Conservation (phyloP, 2,888 invertebrate genomes). For the Mythimna pallens region DNA sequence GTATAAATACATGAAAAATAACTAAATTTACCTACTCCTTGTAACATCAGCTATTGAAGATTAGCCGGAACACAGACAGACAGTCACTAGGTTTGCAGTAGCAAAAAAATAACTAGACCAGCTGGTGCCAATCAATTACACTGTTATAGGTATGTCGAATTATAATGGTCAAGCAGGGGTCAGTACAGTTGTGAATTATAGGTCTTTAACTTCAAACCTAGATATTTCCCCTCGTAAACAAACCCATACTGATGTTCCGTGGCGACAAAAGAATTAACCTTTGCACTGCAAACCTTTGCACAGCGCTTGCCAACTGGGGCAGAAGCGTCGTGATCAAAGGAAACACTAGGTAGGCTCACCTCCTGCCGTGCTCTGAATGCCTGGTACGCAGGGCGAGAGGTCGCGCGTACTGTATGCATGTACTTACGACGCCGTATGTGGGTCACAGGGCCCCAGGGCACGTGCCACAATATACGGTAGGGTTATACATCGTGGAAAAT, state of each 20-base stretch:
- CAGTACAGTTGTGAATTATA: conserved; percentile 10
- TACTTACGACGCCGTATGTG: conserved; percentile 63
- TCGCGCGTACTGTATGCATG: conserved; percentile 56
- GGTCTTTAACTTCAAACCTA: conserved; percentile 17
- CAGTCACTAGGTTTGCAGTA: too few species aligned
- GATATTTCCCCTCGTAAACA: conserved; percentile 13
- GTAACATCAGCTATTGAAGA: too few species aligned
- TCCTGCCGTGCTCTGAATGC: conserved; percentile 77
- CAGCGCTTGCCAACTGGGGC: conserved; percentile 78
- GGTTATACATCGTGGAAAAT: conserved; percentile 54
- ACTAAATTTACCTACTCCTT: too few species aligned
- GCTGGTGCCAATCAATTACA: too few species aligned
- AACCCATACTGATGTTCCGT: conserved; percentile 35
- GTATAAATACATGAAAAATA: too few species aligned
- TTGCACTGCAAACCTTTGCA: conserved; percentile 67
- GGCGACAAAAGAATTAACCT: conserved; percentile 75
- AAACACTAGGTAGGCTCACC: conserved; percentile 73
- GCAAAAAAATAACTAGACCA: too few species aligned
- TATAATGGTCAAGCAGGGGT: too few species aligned
- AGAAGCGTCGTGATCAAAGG: conserved; percentile 79
- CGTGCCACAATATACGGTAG: conserved; percentile 54
- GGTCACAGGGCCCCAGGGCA: conserved; percentile 71
- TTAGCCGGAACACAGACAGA: too few species aligned
- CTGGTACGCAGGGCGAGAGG: conserved; percentile 70
- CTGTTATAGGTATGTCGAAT: too few species aligned